These are phyloP conservation scores for Bubo blakistoni DNA, from an alignment of 2,113 vertebrate species.

Conservation along the genomic window DNA sequence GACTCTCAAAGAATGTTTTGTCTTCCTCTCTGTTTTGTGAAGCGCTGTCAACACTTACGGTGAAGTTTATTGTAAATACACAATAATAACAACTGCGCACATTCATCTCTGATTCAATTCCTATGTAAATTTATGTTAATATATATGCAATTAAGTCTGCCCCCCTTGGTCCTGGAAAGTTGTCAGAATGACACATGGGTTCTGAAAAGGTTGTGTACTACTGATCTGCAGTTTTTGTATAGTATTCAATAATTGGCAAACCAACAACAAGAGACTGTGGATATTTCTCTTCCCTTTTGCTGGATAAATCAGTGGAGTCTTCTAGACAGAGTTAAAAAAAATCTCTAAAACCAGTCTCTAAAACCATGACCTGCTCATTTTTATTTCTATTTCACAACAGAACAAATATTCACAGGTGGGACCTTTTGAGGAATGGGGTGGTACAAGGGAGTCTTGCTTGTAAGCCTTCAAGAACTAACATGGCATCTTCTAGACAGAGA, in stretches of 20 bases:
- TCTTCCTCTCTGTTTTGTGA: slow-evolving; percentile 53
- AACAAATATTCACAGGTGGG: neutral
- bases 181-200: slow-evolving; percentile 54
- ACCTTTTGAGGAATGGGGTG: neutral
- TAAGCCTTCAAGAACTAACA: neutral
- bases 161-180: slow-evolving; percentile 50
- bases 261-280: neutral
- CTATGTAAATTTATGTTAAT: slow-evolving; percentile 65
- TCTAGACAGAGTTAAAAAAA: neutral
- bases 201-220: slow-evolving; percentile 50
- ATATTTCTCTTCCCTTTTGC: neutral
- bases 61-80: slow-evolving; percentile 70
- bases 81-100: slow-evolving; percentile 58
- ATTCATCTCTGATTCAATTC: slow-evolving; percentile 51
- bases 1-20: slow-evolving; percentile 44
- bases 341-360: neutral
- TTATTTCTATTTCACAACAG: neutral
- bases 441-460: neutral
- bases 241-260: neutral
- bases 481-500: neutral
- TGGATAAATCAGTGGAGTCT: neutral
- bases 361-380: neutral
- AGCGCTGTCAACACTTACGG: slow-evolving; percentile 54
- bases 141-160: slow-evolving; percentile 24
- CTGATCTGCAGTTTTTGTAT: neutral